Evolutionary conservation across 2,113 vertebrate species (phyloP).

Genomic region (Dinomys branickii): DNA sequence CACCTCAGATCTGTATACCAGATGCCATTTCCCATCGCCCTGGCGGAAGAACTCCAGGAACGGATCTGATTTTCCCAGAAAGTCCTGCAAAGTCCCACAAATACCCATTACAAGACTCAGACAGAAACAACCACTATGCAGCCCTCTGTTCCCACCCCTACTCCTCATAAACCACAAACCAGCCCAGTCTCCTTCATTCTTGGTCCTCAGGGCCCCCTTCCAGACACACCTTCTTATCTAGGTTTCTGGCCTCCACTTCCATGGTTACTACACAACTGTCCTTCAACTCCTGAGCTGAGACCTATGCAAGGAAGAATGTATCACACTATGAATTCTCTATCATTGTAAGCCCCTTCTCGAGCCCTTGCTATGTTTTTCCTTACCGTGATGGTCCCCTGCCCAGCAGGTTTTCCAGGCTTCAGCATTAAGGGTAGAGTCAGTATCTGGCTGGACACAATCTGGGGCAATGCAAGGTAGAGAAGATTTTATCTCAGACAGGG

Average conservation of each 20-base stretch:
- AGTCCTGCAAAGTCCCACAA: slow-evolving; percentile 87
- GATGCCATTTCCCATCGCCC: slow-evolving; percentile 90
- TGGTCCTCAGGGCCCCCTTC: not conserved
- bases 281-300: slow-evolving; percentile 94
- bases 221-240: slow-evolving; percentile 94
- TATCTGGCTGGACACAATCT: slow-evolving; percentile 94
- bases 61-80: slow-evolving; percentile 95
- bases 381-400: slow-evolving; percentile 92
- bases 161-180: not conserved
- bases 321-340: slow-evolving; percentile 38
- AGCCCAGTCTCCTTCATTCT: slow-evolving; percentile 3
- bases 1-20: slow-evolving; percentile 95
- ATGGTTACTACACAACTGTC: slow-evolving; percentile 91
- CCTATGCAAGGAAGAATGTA: slow-evolving; percentile 79
- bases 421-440: slow-evolving; percentile 91
- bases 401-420: slow-evolving; percentile 94
- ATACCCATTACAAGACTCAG: slow-evolving; percentile 44
- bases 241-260: slow-evolving; percentile 92
- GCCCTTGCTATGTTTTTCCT: not conserved
- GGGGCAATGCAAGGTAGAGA: not conserved
- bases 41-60: slow-evolving; percentile 94
- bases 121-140: slow-evolving; percentile 15
- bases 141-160: not conserved
- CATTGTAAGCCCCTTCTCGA: not conserved
- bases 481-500: not conserved